Conservation (phyloP, 2,797 vertebrate species). For the Myotis planiceps region DNA sequence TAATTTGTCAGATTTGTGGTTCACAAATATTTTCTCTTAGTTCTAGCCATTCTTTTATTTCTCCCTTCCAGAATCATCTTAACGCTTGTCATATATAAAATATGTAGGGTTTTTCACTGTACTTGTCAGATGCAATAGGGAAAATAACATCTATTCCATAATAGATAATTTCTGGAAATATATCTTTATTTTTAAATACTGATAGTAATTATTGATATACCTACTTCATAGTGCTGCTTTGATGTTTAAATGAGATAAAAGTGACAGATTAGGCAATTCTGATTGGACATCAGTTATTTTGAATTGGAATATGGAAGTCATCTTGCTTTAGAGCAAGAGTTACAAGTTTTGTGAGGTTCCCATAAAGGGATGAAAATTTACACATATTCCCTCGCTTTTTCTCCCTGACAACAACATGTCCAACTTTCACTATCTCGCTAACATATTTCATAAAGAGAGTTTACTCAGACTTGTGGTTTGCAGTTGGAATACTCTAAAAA, state of each 20-base stretch:
- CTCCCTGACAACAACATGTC: neutral
- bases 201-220: neutral
- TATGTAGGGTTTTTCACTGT: neutral
- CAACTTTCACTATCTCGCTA: neutral
- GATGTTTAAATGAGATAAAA: neutral
- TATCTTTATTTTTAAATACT: neutral
- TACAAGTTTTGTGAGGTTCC: neutral
- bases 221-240: neutral
- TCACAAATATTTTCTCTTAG: neutral
- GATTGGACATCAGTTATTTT: neutral
- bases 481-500: neutral
- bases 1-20: neutral
- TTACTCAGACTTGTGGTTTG: slow-evolving; percentile 1
- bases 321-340: neutral
- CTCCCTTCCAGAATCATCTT: neutral
- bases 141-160: neutral
- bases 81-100: neutral
- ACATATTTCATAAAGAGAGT: neutral
- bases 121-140: neutral
- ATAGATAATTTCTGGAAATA: neutral
- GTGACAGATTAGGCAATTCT: neutral
- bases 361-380: neutral
- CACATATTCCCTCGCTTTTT: neutral
- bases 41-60: neutral
- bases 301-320: neutral